Base-by-base conservation (phyloP, 2,113 vertebrate species). In the Elgaria multicarinata region DNA sequence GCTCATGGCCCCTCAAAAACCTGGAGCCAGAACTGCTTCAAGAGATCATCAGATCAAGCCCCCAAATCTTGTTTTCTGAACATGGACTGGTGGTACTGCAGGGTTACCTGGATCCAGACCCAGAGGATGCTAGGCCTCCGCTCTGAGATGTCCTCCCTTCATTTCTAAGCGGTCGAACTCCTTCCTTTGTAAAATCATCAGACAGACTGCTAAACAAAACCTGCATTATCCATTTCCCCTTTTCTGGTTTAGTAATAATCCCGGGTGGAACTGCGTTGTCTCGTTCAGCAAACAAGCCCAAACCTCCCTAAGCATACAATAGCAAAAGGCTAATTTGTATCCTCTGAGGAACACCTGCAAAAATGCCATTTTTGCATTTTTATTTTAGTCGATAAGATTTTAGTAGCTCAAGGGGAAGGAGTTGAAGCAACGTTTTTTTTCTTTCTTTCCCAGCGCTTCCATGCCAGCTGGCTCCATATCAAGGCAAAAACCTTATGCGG, bases 281-380 rank as follows among this genome's bases (percentile, higher is more conserved):
- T 50, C 44, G 53, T 69, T 87, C 44, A 39, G 42, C 42, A 78
- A 67, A 67, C 58, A 78, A 78, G 22, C 33, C 76, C 5, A 26
- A 69, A n/a, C 42, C 22, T 69, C 36, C 44, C 42, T 18, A 22
- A 33, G 58, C 83, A 77, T 50, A 77, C 81, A 76, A 83, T 31
- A 36, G 55, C 26, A 81, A 86, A 85, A 26, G n/a, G 33, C 46
- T 50, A 85, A 55, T 46, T 50, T 69, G 72, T 33, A 62, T 83
- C 42, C 33, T 76, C 44, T 46, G 53, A 77, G 6, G 31, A 66
- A 89, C 62, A 89, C 12, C 72, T 84, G 82, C 33, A 39, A 36
- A 39, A 89, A 53, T 89, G 81, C 44, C 62, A 50, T 46, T 31
- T 83, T 89, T 89, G 53, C 39, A 86, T 44, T 83, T 58, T 86